Conservation (phyloP, 1,140 invertebrate species). For the Nilaparvata lugens region DNA sequence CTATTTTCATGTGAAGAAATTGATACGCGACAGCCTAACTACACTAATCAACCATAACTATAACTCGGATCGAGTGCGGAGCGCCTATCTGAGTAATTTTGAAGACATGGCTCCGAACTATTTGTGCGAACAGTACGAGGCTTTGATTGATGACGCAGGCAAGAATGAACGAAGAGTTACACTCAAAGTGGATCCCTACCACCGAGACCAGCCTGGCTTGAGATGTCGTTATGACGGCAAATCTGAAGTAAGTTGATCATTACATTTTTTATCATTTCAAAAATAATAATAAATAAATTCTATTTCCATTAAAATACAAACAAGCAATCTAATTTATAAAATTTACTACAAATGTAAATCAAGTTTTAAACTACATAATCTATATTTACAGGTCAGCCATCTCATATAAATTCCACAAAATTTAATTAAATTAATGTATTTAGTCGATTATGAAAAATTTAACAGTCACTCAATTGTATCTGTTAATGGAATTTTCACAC, state of each 20-base stretch:
- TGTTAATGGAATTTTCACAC: too few species aligned
- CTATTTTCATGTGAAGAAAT: slow-evolving; percentile 61
- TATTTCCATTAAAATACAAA: too few species aligned
- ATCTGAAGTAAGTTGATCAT: slow-evolving; percentile 42
- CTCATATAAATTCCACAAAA: too few species aligned
- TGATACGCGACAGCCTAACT: slow-evolving; percentile 56
- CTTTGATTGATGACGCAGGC: slow-evolving; percentile 47
- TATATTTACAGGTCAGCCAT: too few species aligned
- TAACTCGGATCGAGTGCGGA: slow-evolving; percentile 58
- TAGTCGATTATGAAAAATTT: too few species aligned
- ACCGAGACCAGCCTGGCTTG: slow-evolving; percentile 53
- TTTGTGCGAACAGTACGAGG: slow-evolving; percentile 64
- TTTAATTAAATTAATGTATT: too few species aligned
- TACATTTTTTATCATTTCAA: too few species aligned
- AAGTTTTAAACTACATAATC: too few species aligned
- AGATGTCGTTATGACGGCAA: slow-evolving; percentile 47
- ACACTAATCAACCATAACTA: slow-evolving; percentile 39
- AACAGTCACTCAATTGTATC: too few species aligned
- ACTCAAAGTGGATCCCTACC: slow-evolving; percentile 59
- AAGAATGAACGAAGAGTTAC: slow-evolving; percentile 46
- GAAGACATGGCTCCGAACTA: slow-evolving; percentile 70
- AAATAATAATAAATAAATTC: too few species aligned
- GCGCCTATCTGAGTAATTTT: slow-evolving; percentile 67
- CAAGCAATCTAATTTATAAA: too few species aligned
- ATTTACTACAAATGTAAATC: too few species aligned